Base-by-base conservation (phyloP, 2,797 vertebrate species). In the Gymnothorax javanicus region DNA sequence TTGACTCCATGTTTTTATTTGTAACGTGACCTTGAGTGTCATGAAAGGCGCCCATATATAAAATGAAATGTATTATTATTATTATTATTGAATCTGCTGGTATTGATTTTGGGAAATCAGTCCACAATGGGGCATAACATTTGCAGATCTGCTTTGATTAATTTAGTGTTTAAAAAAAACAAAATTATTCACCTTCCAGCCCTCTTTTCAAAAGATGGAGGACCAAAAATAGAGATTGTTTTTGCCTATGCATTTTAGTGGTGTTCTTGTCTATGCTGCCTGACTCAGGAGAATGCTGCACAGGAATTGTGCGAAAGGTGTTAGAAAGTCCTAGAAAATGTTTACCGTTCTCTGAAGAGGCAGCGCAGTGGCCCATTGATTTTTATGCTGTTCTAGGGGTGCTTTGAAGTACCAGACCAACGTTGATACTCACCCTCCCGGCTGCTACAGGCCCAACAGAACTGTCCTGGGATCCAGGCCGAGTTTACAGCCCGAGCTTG, bases 331-430 rank as follows among this genome's bases (percentile, higher is more conserved):
- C 43, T 50, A 23, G 75, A 79, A 50, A 83, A 20, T 59, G 2
- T 82, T 25, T 58, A 23, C 13, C 13, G 9, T 73, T 25, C 43
- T 73, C 25, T 13, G 2, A 20, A 82, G 15, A 58, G 81, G 25
- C 82, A 43, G 20, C 62, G 25, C 82, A 43, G 20, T 84, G 54
- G 7, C 27, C 25, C 54, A 69, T 83, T 20, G 27, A 25, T 23
- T 56, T 57, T 11, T 69, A 75, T 20, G 58, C 59, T 79, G 88
- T 84, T 90, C 89, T 90, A 99, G 98, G 86, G 98, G 98, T 33
- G 95, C 97, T 87, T 94, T 99, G 88, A 99, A 99, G 94, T 99
- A 98, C 93, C 98, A 99, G 89, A 96, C 93, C 88, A 99, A 99
- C 89, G 88, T 98, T 84, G 95, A 97, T 82, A 92, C 96, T 58